Evolutionary conservation across 30 jellyfish, hydroid and myxozoan species (phyloP).

Genomic region (Aurelia aurita complex sp. Pacific): DNA sequence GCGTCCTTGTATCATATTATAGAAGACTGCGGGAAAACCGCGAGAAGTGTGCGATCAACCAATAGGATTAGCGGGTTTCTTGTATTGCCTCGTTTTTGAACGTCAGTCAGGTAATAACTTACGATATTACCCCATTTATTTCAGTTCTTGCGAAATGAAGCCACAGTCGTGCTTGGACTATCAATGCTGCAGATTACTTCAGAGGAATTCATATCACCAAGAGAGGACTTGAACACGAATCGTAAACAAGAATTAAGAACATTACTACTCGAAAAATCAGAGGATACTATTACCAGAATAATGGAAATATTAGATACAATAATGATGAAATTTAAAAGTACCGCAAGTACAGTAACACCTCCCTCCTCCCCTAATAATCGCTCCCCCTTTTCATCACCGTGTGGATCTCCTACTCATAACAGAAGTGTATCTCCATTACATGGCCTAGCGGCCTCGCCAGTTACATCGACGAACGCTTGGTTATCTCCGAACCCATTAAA

Average conservation of each 20-base stretch:
- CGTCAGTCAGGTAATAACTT: background rate
- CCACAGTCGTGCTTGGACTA: slow-evolving; percentile 86
- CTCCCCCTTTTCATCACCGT: slow-evolving; percentile 88
- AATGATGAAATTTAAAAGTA: slow-evolving; percentile 43
- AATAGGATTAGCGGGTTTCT: too few species aligned
- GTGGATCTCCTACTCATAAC: slow-evolving; percentile 56
- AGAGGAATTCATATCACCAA: slow-evolving; percentile 96
- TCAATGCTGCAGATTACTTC: slow-evolving; percentile 83
- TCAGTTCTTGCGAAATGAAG: slow-evolving; percentile 64
- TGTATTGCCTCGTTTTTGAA: too few species aligned
- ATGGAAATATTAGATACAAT: slow-evolving; percentile 72
- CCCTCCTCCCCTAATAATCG: slow-evolving; percentile 94
- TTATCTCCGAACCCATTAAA: slow-evolving; percentile 23
- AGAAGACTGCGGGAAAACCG: too few species aligned
- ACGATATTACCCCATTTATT: background rate
- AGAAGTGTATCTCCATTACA: slow-evolving; percentile 54
- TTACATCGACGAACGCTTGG: slow-evolving; percentile 23
- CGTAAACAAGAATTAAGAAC: slow-evolving; percentile 73
- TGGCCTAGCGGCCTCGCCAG: background rate
- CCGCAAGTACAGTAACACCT: slow-evolving; percentile 77
- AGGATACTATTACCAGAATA: slow-evolving; percentile 55
- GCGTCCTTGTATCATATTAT: too few species aligned
- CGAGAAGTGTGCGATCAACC: too few species aligned
- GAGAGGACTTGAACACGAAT: slow-evolving; percentile 87
- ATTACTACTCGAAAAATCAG: slow-evolving; percentile 67